Percentiles rank a stretch among this genome's conserved stretches.
These are phyloP conservation scores for Nasonia longicornis DNA, from an alignment of 1,140 invertebrate species.

Conservation along the genomic window DNA sequence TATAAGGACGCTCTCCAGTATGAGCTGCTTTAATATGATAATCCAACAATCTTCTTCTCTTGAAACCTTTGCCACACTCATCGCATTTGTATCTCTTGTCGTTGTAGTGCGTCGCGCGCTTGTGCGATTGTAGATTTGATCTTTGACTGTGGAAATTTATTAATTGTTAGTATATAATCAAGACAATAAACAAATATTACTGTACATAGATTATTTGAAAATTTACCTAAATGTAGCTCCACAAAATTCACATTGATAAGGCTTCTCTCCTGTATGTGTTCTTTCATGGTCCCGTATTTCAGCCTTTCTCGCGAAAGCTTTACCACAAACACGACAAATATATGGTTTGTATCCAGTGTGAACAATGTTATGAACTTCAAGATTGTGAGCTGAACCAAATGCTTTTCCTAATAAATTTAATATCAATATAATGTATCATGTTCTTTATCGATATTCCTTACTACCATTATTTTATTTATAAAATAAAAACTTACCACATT, in stretches of 20 bases:
- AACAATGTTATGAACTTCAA: conserved; percentile 81
- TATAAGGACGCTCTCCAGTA: conserved; percentile 82
- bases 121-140: conserved; percentile 84
- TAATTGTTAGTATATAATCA: background rate
- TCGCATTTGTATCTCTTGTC: conserved; percentile 80
- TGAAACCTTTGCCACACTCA: conserved; percentile 80
- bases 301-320: conserved; percentile 80
- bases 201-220: conserved; percentile 24
- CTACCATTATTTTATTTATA: background rate
- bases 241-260: conserved; percentile 85
- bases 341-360: conserved; percentile 80
- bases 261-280: conserved; percentile 88
- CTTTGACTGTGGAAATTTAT: conserved; percentile 73
- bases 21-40: conserved; percentile 87
- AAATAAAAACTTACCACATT: conserved; percentile 72
- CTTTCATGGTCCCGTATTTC: conserved; percentile 84
- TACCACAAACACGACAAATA: conserved; percentile 78
- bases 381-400: conserved; percentile 80
- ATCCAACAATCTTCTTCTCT: conserved; percentile 79
- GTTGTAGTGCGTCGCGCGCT: conserved; percentile 82
- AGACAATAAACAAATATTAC: background rate
- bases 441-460: background rate
- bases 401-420: conserved; percentile 73
- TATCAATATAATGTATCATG: conserved; percentile 8
- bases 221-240: conserved; percentile 75